A percentile compares a stretch with the other conserved stretches of the same genome.
phyloP scores from a whole-genome alignment of 2,888 invertebrate genomes.

The Seira musarum region DNA sequence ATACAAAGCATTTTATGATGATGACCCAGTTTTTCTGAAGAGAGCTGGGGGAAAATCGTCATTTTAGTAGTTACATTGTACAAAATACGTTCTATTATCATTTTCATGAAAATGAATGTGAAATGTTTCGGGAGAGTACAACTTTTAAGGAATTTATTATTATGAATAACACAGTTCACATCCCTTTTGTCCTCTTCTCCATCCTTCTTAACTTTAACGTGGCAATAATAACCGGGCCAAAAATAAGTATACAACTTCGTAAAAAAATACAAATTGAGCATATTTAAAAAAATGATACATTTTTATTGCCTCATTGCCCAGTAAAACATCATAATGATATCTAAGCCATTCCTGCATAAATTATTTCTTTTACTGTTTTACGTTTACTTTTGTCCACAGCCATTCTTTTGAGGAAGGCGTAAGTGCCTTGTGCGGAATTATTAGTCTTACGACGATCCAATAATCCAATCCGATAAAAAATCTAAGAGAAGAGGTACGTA shows the following conservation, averaged over 20 bases:
- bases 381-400: not conserved
- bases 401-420: not conserved
- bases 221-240: too few species aligned
- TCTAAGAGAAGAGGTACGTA: not conserved
- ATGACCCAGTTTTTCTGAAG: not conserved
- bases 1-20: not conserved
- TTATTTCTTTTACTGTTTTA: not conserved
- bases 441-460: not conserved
- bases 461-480: conserved; percentile 11
- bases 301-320: not conserved
- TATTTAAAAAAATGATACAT: not conserved
- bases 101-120: not conserved
- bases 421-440: not conserved
- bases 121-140: not conserved
- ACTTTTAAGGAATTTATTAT: not conserved
- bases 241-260: too few species aligned
- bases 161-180: not conserved
- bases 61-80: too few species aligned
- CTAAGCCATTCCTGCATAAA: not conserved
- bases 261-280: too few species aligned
- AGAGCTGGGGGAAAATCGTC: too few species aligned
- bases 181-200: too few species aligned
- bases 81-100: not conserved
- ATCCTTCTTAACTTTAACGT: too few species aligned
- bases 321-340: not conserved